phyloP scores from a whole-genome alignment of 1,140 invertebrate genomes.

The Caerostris darwini region DNA sequence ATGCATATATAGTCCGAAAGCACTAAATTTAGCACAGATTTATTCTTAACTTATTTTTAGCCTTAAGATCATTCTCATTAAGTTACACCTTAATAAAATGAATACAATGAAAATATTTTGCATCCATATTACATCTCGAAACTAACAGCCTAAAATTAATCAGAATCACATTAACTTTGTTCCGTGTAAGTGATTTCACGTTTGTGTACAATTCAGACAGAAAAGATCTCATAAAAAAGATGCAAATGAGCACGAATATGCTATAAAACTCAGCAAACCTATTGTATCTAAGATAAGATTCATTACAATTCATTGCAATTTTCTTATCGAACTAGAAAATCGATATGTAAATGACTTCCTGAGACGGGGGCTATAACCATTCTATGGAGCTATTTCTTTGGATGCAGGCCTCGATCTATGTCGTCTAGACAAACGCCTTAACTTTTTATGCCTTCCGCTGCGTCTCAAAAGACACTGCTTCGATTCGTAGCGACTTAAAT shows the following conservation, averaged over 20 bases:
- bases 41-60: too few species aligned
- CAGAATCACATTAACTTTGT: too few species aligned
- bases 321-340: not conserved
- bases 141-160: too few species aligned
- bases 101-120: too few species aligned
- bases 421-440: not conserved
- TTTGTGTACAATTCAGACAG: too few species aligned
- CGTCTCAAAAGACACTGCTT: not conserved
- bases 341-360: slow-evolving; percentile 8
- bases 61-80: too few species aligned
- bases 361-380: not conserved
- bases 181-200: too few species aligned
- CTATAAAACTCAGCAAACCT: not conserved
- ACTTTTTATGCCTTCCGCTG: not conserved
- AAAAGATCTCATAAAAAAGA: not conserved
- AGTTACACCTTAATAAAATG: too few species aligned
- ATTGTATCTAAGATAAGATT: not conserved
- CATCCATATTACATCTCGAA: too few species aligned
- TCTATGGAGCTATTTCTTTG: slow-evolving; percentile 1
- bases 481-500: not conserved
- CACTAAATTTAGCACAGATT: too few species aligned
- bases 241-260: not conserved
- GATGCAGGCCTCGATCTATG: not conserved
- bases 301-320: not conserved
- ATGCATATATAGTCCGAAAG: too few species aligned